Evolutionary conservation across 2,888 invertebrate species (phyloP).

Genomic region (Nymphalis urticae): DNA sequence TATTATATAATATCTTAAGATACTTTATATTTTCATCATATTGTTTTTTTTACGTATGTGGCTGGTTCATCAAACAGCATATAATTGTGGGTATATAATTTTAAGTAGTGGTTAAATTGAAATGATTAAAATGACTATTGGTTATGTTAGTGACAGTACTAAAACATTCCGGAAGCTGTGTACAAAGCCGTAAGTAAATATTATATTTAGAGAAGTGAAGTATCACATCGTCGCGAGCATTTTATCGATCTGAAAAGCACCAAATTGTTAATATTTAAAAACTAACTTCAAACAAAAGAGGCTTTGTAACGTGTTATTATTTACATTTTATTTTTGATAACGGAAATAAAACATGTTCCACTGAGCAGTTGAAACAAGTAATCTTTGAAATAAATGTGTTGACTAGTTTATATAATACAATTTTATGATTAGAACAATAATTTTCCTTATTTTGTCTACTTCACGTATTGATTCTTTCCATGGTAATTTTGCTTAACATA

Average conservation of each 20-base stretch:
- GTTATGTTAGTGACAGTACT: slow-evolving; percentile 77
- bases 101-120: slow-evolving; percentile 32
- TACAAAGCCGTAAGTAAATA: slow-evolving; percentile 77
- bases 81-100: slow-evolving; percentile 43
- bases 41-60: too few species aligned
- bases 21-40: slow-evolving; percentile 6
- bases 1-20: slow-evolving; percentile 8
- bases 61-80: not conserved
- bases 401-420: slow-evolving; percentile 62
- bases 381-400: slow-evolving; percentile 45
- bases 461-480: slow-evolving; percentile 43
- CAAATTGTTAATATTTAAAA: slow-evolving; percentile 68
- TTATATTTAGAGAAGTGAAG: slow-evolving; percentile 61
- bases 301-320: slow-evolving; percentile 62
- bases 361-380: slow-evolving; percentile 16
- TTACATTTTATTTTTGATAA: slow-evolving; percentile 53
- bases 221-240: slow-evolving; percentile 72
- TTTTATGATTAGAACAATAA: slow-evolving; percentile 25
- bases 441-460: slow-evolving; percentile 46
- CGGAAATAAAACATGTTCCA: slow-evolving; percentile 22
- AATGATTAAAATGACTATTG: slow-evolving; percentile 47
- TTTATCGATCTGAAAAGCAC: slow-evolving; percentile 64
- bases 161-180: slow-evolving; percentile 81
- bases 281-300: slow-evolving; percentile 46
- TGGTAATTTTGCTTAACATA: slow-evolving; percentile 75